Base-by-base conservation (phyloP, 2,797 vertebrate genomes). In the Rhabdomys pumilio region DNA sequence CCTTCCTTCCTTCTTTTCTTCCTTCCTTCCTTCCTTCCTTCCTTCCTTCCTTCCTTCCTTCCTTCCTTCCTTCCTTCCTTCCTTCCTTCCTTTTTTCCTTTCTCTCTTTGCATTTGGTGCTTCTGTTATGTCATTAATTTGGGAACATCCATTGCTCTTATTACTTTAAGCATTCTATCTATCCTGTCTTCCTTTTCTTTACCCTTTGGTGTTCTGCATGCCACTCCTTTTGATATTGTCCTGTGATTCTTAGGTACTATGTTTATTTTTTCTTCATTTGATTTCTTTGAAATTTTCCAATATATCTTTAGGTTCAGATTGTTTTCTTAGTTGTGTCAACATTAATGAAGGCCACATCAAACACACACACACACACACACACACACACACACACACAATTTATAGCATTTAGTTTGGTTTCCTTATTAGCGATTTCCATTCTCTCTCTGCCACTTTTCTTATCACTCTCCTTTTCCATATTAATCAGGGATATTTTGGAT, bases 401-500 rank as follows among this genome's bases (percentile, higher is more conserved):
- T 90, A 44, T 90, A 44, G 19, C 11, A 31, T 65, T 61, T 29
- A 82, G 57, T 38, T 59, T 44, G 38, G 24, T 29, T 83, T 63
- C 38, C 61, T 41, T 82, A 57, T 26, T 83, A 55, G 24, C 53
- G 53, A 20, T 41, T 63, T 86, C 20, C 59, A 50, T 15, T 4
- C 24, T 20, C 20, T 13, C 73, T n/a, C n/a, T 11, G 41, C 22
- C n/a, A 24, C 77, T 69, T 55, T 76, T 61, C 34, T 79, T 94
- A 96, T n/a, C 79, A 6, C 57, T 69, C 44, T 15, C 13, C 17
- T 57, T 88, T 88, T 20, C 65, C 20, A 44, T 57, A 44, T 94
- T 67, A 76, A 75, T 22, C n/a, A 24, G 38, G 69, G 59, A 41
- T 90, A 92, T 86, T 92, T 67, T 73, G 34, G 82, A 61, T 89